These are phyloP conservation scores for Eustalomyia histrio DNA, from an alignment of 2,888 invertebrate genomes.

Conservation along the genomic window DNA sequence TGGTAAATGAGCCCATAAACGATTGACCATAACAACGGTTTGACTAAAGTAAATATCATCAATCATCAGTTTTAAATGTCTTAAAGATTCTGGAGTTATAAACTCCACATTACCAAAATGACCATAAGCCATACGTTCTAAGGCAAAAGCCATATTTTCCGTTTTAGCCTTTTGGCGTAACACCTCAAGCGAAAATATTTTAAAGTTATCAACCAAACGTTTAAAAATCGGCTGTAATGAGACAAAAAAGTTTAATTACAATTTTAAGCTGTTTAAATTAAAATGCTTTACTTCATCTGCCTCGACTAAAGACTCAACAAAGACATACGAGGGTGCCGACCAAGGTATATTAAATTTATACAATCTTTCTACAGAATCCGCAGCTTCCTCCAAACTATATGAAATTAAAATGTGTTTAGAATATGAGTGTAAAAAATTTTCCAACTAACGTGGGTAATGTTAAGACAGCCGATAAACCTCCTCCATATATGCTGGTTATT, in stretches of 20 bases:
- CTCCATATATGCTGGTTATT: conserved; percentile 83
- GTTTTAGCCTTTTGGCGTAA: conserved; percentile 78
- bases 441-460: conserved; percentile 82
- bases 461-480: conserved; percentile 84
- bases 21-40: conserved; percentile 82
- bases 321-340: conserved; percentile 84
- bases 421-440: too few relatives aligned
- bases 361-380: conserved; percentile 83
- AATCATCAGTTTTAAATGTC: conserved; percentile 82
- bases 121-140: conserved; percentile 84
- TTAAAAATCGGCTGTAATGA: not conserved
- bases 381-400: conserved; percentile 81
- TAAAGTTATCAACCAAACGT: conserved; percentile 19
- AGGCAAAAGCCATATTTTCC: conserved; percentile 82
- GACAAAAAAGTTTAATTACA: not conserved
- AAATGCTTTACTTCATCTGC: conserved; percentile 61
- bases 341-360: conserved; percentile 82
- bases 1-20: conserved; percentile 82
- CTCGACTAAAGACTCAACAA: conserved; percentile 82
- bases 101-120: conserved; percentile 84
- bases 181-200: conserved; percentile 10
- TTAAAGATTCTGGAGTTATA: conserved; percentile 82
- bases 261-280: not conserved
- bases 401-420: not conserved
- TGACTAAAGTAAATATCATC: conserved; percentile 85